phyloP scores from a whole-genome alignment of 2,888 invertebrate species.

The Biston stratarius region DNA sequence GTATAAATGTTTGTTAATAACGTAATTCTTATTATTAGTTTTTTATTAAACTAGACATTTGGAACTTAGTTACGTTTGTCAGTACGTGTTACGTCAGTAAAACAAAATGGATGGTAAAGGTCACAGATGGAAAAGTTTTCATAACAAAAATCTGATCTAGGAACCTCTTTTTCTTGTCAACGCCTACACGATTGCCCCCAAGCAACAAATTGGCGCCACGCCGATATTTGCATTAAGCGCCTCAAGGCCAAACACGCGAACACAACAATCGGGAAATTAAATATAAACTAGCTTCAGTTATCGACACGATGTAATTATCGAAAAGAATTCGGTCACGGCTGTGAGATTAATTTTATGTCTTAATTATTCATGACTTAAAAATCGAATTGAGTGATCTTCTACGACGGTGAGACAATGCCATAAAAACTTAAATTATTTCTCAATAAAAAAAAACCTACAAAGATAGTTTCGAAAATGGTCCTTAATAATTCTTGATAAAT shows the following conservation, averaged over 20 bases:
- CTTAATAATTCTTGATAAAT: no score
- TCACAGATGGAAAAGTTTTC: not conserved
- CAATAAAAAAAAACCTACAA: no score
- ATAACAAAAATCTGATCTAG: not conserved
- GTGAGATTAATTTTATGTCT: conserved; percentile 20
- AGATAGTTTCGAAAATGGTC: no score
- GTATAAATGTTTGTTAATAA: no score
- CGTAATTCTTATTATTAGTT: no score
- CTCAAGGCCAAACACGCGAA: conserved; percentile 30
- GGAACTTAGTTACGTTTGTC: no score
- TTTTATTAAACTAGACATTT: no score
- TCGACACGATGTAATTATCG: conserved; percentile 27
- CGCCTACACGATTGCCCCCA: conserved; percentile 4
- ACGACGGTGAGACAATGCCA: not conserved
- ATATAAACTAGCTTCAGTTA: conserved; percentile 29
- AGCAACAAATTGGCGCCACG: conserved; percentile 21
- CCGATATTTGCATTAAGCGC: conserved; percentile 28
- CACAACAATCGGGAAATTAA: conserved; percentile 32
- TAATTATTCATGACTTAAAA: conserved; percentile 14
- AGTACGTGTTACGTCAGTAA: not conserved
- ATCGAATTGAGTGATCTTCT: not conserved
- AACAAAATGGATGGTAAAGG: not conserved
- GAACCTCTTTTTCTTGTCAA: conserved; percentile 16
- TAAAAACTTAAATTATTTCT: no score
- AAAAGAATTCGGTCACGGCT: conserved; percentile 32